A percentile compares a stretch with the other conserved stretches of the same genome.
Conservation (phyloP, 1,140 invertebrate genomes). For the Zaprionus vittiger region DNA sequence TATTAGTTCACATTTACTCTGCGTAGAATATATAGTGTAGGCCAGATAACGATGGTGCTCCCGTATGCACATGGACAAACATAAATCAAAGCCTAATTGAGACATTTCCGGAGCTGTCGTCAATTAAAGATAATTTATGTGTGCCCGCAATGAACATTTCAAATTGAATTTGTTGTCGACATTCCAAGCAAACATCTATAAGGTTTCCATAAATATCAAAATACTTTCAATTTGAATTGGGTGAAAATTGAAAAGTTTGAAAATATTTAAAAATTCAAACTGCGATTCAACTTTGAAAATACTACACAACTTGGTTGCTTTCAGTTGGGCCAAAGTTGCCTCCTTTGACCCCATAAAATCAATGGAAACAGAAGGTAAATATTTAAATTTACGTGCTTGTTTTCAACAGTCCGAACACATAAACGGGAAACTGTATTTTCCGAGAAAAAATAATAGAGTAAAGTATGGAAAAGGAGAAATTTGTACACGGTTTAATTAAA, state of each 20-base stretch:
- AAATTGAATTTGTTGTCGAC: too few relatives aligned
- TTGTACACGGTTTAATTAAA: background rate
- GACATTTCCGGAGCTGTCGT: background rate
- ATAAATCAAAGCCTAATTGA: slow-evolving; percentile 11
- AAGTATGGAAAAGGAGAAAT: background rate
- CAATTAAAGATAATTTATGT: background rate
- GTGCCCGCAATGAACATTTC: background rate
- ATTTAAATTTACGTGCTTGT: background rate
- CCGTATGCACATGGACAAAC: background rate
- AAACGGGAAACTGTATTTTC: background rate
- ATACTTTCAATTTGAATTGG: too few relatives aligned
- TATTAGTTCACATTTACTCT: background rate
- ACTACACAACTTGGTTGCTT: too few relatives aligned
- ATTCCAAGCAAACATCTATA: too few relatives aligned
- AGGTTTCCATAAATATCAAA: too few relatives aligned
- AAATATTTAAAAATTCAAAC: too few relatives aligned
- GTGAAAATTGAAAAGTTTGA: too few relatives aligned
- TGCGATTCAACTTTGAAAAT: too few relatives aligned
- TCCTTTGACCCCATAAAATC: background rate
- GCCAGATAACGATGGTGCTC: background rate
- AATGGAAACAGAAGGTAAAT: background rate
- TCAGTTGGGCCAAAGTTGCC: background rate
- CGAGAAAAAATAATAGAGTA: background rate
- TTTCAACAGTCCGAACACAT: background rate
- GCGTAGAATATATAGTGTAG: background rate